Base-by-base conservation (phyloP, 2,113 vertebrate genomes). In the Nerophis ophidion region DNA sequence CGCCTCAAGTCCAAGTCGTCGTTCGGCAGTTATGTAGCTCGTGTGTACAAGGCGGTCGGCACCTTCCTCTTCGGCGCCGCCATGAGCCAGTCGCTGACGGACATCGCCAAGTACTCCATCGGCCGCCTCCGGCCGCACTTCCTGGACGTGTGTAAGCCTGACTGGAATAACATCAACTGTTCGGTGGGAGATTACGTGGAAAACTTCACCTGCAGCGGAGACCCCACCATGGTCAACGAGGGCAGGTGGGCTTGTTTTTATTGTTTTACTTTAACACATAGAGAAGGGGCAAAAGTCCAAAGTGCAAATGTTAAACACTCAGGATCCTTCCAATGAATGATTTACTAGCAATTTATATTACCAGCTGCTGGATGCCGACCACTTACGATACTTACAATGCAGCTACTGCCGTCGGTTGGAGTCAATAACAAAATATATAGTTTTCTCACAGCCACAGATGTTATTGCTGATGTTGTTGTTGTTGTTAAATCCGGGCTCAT, bases 91-190 rank as follows among this genome's bases (percentile, higher is more conserved):
- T 98, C 97, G 0, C 81, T 99, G 79, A 98, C 97, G 2, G 95
- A 99, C 90, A 99, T 98, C 77, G 96, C 93, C 81, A 99, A 99
- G 79, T 98, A 98, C 66, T 95, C 95, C 1, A 93, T 99, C 48
- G 97, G 97, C 0, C 92, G 96, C 11, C 88, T 98, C 70, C 88
- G 97, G 66, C 97, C 97, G 45, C 96, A 99, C 86, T 99, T 99
- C 87, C 82, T 99, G 38, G 86, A 89, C 33, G 88, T 98, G 52
- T 99, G 97, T 84, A 86, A 88, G 71, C 94, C 92, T 0, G 89
- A 95, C 38, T 95, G 93, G 94, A 40, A 48, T 0, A 12, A 54
- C 0, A 87, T 95, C 86, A 94, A 95, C 91, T 99, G 97, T 81
- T 91, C 87, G 0, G 44, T 58, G 0, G 94, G 92, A 8, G 64